Percentiles rank a stretch among this genome's conserved stretches.
Evolutionary conservation across 1,140 invertebrate genomes (phyloP).

Genomic region (Zaprionus vittiger): DNA sequence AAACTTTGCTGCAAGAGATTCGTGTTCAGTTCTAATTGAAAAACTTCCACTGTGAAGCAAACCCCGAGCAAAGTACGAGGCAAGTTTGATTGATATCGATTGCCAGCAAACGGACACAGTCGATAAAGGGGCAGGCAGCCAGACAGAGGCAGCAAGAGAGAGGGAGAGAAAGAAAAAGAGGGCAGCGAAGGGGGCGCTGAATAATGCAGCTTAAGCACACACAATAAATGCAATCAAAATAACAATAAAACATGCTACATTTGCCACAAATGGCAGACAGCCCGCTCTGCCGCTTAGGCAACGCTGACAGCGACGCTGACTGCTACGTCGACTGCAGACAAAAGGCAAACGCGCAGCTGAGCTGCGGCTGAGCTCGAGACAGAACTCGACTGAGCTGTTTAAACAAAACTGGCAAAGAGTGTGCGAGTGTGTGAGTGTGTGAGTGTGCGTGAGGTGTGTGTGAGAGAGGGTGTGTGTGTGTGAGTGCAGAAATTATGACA

Average conservation of each 20-base stretch:
- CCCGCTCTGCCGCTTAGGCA: slow-evolving; percentile 29
- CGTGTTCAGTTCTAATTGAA: not conserved
- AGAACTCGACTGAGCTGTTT: slow-evolving; percentile 54
- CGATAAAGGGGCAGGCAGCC: not conserved
- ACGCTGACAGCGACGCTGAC: slow-evolving; percentile 31
- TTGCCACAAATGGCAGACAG: slow-evolving; percentile 70
- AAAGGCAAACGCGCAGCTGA: slow-evolving; percentile 50
- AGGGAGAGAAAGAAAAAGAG: slow-evolving; percentile 35
- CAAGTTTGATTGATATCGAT: slow-evolving; percentile 2
- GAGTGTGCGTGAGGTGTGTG: not conserved
- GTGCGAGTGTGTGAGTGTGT: slow-evolving; percentile 8
- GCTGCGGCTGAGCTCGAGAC: slow-evolving; percentile 16
- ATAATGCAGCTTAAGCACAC: slow-evolving; percentile 83
- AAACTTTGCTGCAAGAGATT: not conserved
- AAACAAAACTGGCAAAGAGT: slow-evolving; percentile 55
- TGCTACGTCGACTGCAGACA: slow-evolving; percentile 12
- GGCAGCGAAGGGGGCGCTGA: slow-evolving; percentile 26
- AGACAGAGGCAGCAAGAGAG: slow-evolving; percentile 30
- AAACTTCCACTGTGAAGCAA: not conserved
- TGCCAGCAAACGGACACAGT: not conserved
- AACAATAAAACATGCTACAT: slow-evolving; percentile 84
- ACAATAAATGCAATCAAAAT: slow-evolving; percentile 84
- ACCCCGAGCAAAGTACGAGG: not conserved
- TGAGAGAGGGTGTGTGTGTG: slow-evolving; percentile 5
- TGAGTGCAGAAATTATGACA: slow-evolving; percentile 76